Evolutionary conservation across 2,797 vertebrate genomes (phyloP).

Genomic region (Sylvilagus floridanus): DNA sequence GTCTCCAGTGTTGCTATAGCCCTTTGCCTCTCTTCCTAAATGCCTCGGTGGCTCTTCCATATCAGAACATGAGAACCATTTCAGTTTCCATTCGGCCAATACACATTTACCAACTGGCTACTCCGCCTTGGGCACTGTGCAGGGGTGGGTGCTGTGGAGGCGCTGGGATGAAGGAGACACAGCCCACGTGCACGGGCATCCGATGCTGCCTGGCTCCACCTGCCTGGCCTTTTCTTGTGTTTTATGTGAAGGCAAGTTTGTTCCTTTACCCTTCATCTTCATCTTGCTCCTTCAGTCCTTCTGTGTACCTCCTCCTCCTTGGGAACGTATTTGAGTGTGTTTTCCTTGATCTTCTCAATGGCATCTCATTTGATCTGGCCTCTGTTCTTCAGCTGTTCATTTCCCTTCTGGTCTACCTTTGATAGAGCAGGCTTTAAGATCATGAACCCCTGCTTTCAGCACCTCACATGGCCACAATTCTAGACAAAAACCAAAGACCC

Average conservation of each 20-base stretch:
- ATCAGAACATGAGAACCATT: constrained; percentile 68
- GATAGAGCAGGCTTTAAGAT: constrained; percentile 58
- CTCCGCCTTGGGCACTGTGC: constrained; percentile 20
- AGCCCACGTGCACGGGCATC: constrained; percentile 39
- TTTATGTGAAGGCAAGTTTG: constrained; percentile 33
- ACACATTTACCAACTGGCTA: constrained; percentile 48
- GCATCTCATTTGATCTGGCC: constrained; percentile 70
- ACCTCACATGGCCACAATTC: constrained; percentile 62
- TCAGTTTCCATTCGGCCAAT: constrained; percentile 51
- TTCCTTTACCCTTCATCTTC: constrained; percentile 30
- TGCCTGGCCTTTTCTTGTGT: constrained; percentile 6
- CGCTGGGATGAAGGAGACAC: background rate
- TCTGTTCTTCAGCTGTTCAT: constrained; percentile 65
- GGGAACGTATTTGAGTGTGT: constrained; percentile 61
- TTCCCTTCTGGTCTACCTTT: constrained; percentile 27
- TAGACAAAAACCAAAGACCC: constrained; percentile 83
- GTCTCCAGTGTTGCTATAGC: constrained; percentile 41
- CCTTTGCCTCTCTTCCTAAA: constrained; percentile 55
- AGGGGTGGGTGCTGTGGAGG: constrained; percentile 6
- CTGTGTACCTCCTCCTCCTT: background rate
- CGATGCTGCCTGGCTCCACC: constrained; percentile 34
- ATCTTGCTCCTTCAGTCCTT: constrained; percentile 31
- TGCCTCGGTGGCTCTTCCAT: constrained; percentile 69
- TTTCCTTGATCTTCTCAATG: constrained; percentile 65
- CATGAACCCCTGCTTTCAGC: constrained; percentile 54